phyloP scores from a whole-genome alignment of 2,113 vertebrate genomes.

The Ochotona curzoniae region DNA sequence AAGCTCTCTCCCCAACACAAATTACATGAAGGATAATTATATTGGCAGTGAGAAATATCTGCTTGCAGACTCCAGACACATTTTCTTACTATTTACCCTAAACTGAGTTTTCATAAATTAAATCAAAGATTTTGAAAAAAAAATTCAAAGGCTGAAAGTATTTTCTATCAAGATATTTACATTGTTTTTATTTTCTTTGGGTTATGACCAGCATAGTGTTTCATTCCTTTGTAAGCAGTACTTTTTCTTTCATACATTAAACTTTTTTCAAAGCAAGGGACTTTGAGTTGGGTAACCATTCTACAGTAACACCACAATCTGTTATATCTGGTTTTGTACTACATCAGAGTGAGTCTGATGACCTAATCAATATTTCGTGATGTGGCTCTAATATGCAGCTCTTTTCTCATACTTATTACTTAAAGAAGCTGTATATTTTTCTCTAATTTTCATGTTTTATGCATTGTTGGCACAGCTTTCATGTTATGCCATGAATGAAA shows the following conservation, averaged over 20 bases:
- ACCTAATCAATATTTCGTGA: background rate
- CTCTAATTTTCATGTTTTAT: conserved; percentile 18
- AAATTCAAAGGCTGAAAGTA: background rate
- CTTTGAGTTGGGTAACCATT: conserved; percentile 21
- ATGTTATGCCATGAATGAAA: background rate
- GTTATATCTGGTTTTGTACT: background rate
- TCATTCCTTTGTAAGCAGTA: background rate
- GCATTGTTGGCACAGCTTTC: background rate
- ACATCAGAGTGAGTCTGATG: conserved; percentile 6
- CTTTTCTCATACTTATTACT: background rate
- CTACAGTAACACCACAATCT: background rate
- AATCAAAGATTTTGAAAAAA: background rate
- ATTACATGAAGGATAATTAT: background rate
- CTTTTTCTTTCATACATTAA: background rate
- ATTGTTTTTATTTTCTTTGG: background rate
- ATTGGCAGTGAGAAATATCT: background rate
- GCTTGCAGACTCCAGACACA: background rate
- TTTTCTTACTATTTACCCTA: background rate
- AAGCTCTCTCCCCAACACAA: background rate
- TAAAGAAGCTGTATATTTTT: background rate
- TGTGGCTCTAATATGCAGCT: background rate
- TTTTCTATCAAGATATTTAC: background rate
- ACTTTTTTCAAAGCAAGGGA: background rate
- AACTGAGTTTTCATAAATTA: background rate
- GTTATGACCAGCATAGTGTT: background rate